A percentile compares a stretch with the other conserved stretches of the same genome.
Evolutionary conservation across 2,113 vertebrate species (phyloP).

Genomic region (Chionomys nivalis): DNA sequence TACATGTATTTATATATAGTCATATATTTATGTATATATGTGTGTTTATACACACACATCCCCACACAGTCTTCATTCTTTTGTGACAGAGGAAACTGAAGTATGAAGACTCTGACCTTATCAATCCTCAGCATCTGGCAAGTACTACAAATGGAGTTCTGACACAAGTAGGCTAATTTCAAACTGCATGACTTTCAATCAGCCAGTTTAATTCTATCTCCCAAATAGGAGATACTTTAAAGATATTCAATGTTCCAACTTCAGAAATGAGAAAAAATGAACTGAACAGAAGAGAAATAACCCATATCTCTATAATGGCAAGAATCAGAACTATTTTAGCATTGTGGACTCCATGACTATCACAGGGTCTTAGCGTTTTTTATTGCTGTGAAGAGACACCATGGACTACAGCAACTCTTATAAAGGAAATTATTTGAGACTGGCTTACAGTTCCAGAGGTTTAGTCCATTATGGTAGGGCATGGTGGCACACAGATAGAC

Average conservation of each 20-base stretch:
- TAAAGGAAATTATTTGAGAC: not conserved
- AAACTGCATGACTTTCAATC: not conserved
- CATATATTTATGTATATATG: not conserved
- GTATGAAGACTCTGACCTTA: not conserved
- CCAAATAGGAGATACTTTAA: not conserved
- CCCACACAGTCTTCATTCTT: not conserved
- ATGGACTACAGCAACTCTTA: not conserved
- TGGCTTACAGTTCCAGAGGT: not conserved
- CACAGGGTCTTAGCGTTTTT: not conserved
- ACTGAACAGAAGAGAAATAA: constrained; percentile 19
- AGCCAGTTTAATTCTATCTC: not conserved
- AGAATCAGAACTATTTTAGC: constrained; percentile 23
- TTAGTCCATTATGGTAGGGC: not conserved
- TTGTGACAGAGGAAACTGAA: not conserved
- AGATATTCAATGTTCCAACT: constrained; percentile 8
- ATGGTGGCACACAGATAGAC: not conserved
- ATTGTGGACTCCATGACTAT: not conserved
- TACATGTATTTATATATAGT: not conserved
- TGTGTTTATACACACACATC: not conserved
- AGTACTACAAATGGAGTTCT: not conserved
- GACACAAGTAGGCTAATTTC: not conserved
- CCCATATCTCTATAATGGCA: not conserved
- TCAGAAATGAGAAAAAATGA: constrained; percentile 38
- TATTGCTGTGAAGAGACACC: not conserved
- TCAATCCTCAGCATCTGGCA: not conserved